Conservation (phyloP, 2,888 invertebrate species). For the Chymomyza procnemis region DNA sequence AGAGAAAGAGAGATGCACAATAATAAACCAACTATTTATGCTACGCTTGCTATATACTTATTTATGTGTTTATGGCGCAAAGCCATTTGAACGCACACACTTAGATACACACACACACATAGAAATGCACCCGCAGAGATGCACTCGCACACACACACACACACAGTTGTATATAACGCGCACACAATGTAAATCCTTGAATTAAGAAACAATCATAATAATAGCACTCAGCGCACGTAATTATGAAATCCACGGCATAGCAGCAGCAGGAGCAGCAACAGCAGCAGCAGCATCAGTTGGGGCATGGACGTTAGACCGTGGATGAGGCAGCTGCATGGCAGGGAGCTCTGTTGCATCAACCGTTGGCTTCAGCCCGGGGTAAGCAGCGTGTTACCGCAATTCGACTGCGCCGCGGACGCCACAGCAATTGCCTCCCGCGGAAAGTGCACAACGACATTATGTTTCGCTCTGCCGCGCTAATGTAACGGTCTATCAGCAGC, state of each 20-base stretch:
- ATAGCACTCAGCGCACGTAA: constrained; percentile 67
- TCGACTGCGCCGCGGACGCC: constrained; percentile 14
- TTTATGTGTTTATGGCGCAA: constrained; percentile 1
- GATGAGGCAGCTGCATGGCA: neutral
- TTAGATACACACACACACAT: neutral
- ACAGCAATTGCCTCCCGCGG: constrained; percentile 59
- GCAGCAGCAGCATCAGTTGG: constrained; percentile 37
- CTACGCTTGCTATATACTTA: constrained; percentile 1
- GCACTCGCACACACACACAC: constrained; percentile 8
- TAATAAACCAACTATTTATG: constrained; percentile 30
- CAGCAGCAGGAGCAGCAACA: no score
- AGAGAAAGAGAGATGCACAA: constrained; percentile 5
- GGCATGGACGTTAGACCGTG: neutral
- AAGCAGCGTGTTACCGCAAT: constrained; percentile 33
- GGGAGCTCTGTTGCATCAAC: constrained; percentile 11
- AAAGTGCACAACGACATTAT: constrained; percentile 65
- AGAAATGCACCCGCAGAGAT: neutral
- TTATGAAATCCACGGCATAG: constrained; percentile 51
- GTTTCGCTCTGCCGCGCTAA: constrained; percentile 65
- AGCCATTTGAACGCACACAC: constrained; percentile 1
- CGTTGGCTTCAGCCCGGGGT: constrained; percentile 27
- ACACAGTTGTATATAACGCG: constrained; percentile 25
- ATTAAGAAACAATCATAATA: constrained; percentile 73
- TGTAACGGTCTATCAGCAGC: constrained; percentile 59
- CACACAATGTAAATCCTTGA: constrained; percentile 54